Base-by-base conservation (phyloP, 2,797 vertebrate genomes). In the Enteromius unitaeniatus region DNA sequence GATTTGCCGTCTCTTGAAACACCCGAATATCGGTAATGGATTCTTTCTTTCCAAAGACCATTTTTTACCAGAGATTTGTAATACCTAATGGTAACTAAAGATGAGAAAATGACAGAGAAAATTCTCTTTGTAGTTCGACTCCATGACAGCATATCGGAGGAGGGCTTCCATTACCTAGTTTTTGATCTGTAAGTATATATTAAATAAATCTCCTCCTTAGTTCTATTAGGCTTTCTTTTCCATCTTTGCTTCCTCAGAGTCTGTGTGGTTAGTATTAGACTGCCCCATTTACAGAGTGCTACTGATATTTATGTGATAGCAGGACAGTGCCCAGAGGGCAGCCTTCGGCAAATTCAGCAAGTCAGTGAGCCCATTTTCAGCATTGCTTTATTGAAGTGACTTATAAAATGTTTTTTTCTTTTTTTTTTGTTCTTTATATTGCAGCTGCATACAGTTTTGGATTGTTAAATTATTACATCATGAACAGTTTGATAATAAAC, bases 121-220 rank as follows among this genome's bases (percentile, higher is more conserved):
- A 58, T 70, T 69, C 13, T 79, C 26, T 93, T 87, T 77, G 79
- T 90, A 99, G 98, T 99, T 89, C 95, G 98, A 87, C 98, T 99
- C 84, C 97, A 99, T 93, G 98, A 99, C 94, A 99, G 98, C 95
- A 99, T 99, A 95, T 99, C 98, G 82, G 98, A 99, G 91, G 97
- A 99, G 90, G 97, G 97, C 89, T 98, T 97, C 93, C 98, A 99
- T 95, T 99, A 99, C 94, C 93, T 99, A 94, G 97, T 99, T 92
- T 99, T 99, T 94, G 98, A 99, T 95, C 94, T 99, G 98, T 99
- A 94, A 99, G 97, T 99, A 89, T 86, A 23, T 78, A 28, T 78
- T 17, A 62, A 11, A 10, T 14, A 10, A 34, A 8, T 58, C 23
- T 74, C 7, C 5, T 85, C 70, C 21, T 78, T 37, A 47, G 14